Base-by-base conservation (phyloP, 2,113 vertebrate genomes). In the Mystacornis crossleyi region DNA sequence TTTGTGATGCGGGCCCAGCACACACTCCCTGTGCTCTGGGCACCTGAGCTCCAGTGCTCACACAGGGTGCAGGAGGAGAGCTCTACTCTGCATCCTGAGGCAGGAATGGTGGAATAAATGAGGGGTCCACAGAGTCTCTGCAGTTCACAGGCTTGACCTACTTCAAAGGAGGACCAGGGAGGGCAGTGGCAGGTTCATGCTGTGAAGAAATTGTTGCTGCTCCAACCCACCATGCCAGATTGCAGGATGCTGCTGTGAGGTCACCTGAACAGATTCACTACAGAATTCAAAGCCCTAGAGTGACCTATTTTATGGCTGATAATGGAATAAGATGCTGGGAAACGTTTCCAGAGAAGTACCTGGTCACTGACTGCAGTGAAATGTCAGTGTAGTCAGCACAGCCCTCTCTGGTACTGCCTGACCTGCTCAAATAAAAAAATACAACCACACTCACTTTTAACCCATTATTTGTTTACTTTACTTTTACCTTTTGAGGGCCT, bases 151-250 rank as follows among this genome's bases (percentile, higher is more conserved):
- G 66, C 75, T 42, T 89, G 93, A 92, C 96, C 96, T 93, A 86
- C 81, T 95, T 96, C 81, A 94, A 92, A 94, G 69, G 16, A 93
- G 78, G 73, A 42, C 7, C 81, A 78, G 80, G 61, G 57, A 94
- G 51, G 65, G 79, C 81, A 75, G 57, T 31, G 91, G 75, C 86
- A 94, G 69, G 69, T 80, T 93, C 94, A 26, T 0, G 13, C 95
- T 94, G 95, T 34, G 95, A 90, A 97, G 95, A 97, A 97, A 96
- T 95, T 79, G 93, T 86, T 89, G 85, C 93, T 92, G 81, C 95
- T 96, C 79, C 58, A 57, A 83, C 54, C 88, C 83, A 54, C 65
- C 51, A 34, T 1, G 36, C 54, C 92, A 90, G 84, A 60, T 51
- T 73, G 66, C 24, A 36, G 88, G 77, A 92, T 83, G 93, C 95